phyloP scores from a whole-genome alignment of 2,113 vertebrate species.

The Ploceus nigricollis region DNA sequence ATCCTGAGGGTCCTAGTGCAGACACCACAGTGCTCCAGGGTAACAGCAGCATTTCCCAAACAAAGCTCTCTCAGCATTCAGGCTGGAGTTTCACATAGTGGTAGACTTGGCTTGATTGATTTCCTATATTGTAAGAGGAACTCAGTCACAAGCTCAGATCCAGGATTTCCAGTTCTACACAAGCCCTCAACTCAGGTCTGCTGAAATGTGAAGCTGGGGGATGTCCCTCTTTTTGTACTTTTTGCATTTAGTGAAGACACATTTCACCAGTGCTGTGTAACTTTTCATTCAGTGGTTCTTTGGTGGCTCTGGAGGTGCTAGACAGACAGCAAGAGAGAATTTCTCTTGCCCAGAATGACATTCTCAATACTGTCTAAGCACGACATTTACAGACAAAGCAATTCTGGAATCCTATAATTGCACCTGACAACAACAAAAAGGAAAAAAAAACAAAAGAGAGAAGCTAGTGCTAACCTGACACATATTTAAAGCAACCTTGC shows the following conservation, averaged over 20 bases:
- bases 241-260: background rate
- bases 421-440: background rate
- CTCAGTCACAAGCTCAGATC: background rate
- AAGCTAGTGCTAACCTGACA: background rate
- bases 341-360: background rate
- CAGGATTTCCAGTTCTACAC: background rate
- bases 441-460: background rate
- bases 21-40: background rate
- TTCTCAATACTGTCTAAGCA: background rate
- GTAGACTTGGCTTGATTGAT: background rate
- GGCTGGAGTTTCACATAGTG: background rate
- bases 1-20: background rate
- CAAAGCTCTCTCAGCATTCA: background rate
- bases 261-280: background rate
- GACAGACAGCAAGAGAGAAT: background rate
- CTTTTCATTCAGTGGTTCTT: background rate
- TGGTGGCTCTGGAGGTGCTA: background rate
- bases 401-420: background rate
- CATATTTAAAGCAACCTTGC: background rate
- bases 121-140: background rate
- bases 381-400: background rate
- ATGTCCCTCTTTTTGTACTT: background rate
- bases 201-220: background rate
- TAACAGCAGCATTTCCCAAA: background rate
- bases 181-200: background rate